phyloP scores from a whole-genome alignment of 2,113 vertebrate genomes.

The Varanus salvator region DNA sequence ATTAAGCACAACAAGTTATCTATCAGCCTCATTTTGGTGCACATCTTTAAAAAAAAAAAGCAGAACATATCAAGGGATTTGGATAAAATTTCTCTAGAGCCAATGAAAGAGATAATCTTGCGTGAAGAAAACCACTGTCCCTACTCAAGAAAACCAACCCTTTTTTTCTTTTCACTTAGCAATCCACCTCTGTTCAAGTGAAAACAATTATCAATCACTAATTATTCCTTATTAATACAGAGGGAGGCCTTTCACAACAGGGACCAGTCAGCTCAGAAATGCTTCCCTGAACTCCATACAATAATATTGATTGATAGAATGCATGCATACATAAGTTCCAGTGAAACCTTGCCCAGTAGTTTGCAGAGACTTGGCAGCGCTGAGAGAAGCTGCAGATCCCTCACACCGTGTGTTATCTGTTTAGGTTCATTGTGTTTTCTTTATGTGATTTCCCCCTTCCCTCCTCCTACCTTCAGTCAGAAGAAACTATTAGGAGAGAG shows the following conservation, averaged over 20 bases:
- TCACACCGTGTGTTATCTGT: constrained; percentile 32
- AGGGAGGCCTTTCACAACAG: neutral
- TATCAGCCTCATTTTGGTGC: constrained; percentile 6
- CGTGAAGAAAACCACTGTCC: neutral
- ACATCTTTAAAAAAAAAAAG: neutral
- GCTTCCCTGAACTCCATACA: constrained; percentile 5
- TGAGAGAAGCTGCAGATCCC: constrained; percentile 50
- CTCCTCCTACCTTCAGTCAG: constrained; percentile 40
- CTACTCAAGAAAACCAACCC: neutral
- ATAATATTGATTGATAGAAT: constrained; percentile 21
- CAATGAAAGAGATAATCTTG: constrained; percentile 18
- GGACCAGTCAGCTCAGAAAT: neutral
- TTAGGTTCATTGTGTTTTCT: constrained; percentile 44
- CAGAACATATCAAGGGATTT: neutral
- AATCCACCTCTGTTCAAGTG: neutral
- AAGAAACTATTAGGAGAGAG: constrained; percentile 70
- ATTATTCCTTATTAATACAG: constrained; percentile 17
- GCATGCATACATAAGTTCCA: constrained; percentile 22
- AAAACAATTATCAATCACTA: neutral
- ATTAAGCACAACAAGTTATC: neutral
- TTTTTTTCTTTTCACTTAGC: constrained; percentile 29
- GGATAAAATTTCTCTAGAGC: constrained; percentile 8
- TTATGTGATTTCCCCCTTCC: constrained; percentile 16
- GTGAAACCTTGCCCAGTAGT: constrained; percentile 44
- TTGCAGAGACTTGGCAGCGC: constrained; percentile 9